A percentile compares a stretch with the other conserved stretches of the same genome.
Evolutionary conservation across 2,888 invertebrate genomes (phyloP).

Genomic region (Melanostoma scalare): DNA sequence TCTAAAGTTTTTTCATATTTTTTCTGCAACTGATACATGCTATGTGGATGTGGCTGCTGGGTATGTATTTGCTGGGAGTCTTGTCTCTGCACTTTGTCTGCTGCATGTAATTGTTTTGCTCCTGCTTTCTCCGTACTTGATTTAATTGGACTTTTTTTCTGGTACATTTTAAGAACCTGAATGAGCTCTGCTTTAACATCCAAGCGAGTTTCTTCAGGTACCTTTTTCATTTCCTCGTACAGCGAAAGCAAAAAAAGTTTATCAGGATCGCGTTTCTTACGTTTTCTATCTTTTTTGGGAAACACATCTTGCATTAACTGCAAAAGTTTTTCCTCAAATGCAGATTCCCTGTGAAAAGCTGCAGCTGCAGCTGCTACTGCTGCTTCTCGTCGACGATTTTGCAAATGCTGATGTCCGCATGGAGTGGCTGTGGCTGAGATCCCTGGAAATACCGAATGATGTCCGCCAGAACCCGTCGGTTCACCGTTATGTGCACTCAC

Average conservation of each 20-base stretch:
- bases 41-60: slow-evolving; percentile 78
- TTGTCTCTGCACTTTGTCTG: slow-evolving; percentile 68
- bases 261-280: slow-evolving; percentile 80
- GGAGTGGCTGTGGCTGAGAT: slow-evolving; percentile 49
- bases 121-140: slow-evolving; percentile 67
- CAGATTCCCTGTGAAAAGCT: slow-evolving; percentile 78
- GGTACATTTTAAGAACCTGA: slow-evolving; percentile 80
- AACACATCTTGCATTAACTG: slow-evolving; percentile 81
- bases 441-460: slow-evolving; percentile 78
- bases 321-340: slow-evolving; percentile 79
- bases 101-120: slow-evolving; percentile 74
- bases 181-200: slow-evolving; percentile 80
- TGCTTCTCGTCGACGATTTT: slow-evolving; percentile 58
- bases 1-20: slow-evolving; percentile 80
- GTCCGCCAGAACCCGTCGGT: slow-evolving; percentile 75
- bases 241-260: slow-evolving; percentile 79
- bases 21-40: slow-evolving; percentile 80
- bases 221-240: slow-evolving; percentile 80
- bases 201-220: slow-evolving; percentile 80
- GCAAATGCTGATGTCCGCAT: slow-evolving; percentile 67
- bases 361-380: slow-evolving; percentile 74
- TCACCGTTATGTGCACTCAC: slow-evolving; percentile 77
- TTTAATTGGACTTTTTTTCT: slow-evolving; percentile 77
- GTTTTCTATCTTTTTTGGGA: slow-evolving; percentile 80
- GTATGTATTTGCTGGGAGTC: slow-evolving; percentile 74